Evolutionary conservation across 2,888 invertebrate genomes (phyloP), one percentile per base, ranked within the genome.

Genomic region (Lasiommata megera): DNA sequence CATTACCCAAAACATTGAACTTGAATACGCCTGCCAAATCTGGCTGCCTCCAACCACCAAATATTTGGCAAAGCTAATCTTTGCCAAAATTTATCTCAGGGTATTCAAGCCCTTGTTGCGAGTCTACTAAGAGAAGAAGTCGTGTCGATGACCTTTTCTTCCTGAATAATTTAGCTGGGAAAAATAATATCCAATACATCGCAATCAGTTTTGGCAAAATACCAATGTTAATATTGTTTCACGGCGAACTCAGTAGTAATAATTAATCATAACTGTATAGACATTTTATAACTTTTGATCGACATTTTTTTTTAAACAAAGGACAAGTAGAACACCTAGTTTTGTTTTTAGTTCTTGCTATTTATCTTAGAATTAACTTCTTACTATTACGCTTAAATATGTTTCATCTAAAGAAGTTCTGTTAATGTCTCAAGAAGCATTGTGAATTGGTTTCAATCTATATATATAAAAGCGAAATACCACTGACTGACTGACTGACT

Each of bases 1-100:
- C 71, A 85, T 81, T 81, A 82, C 72, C 71, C 56, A 68, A 74
- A 82, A 76, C 84, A 84, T 84, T 87, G 86, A 87, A 85, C 86
- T 87, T 87, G 85, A 43, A 40, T 17, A 31, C 52, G 46, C 34
- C 54, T 63, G 63, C 65, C 65, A 65, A 59, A 65, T 54, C 23
- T 18, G 29, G 9, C 50, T 47, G 50, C 60, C 56, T 54, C 43
- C 38, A 38, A 38, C 12, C 31, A 23, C 38, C 43, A 56, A 52
- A 41, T 48, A 57, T 52, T 62, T 62, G 57, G 54, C 62, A 62
- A 43, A 52, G 56, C 69, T 77, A 77, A 82, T 82, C 83, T 83
- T 82, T 84, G 64, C 64, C 66, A 66, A 64, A 58, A 50, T 34
- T 44, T 53, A 1, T 6, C 23, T 37, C 53, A 60, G 36, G 44